phyloP scores from a whole-genome alignment of 2,113 vertebrate species.

The Cathartes aura region DNA sequence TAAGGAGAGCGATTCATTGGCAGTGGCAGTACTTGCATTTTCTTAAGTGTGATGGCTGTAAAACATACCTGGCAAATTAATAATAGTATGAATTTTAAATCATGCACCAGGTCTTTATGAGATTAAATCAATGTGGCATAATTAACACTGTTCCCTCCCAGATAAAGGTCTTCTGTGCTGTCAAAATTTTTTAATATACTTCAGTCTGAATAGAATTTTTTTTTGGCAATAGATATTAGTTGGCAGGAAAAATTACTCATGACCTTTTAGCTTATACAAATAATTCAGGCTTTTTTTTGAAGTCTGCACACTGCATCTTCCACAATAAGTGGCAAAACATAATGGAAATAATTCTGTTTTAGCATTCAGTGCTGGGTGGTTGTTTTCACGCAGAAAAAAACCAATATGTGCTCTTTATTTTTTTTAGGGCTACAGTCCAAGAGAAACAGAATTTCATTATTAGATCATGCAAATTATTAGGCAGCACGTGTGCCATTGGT shows the following conservation, averaged over 20 bases:
- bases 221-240: neutral
- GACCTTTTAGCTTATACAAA: conserved; percentile 25
- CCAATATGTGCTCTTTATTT: neutral
- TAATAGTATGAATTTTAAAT: conserved; percentile 10
- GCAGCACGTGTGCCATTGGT: neutral
- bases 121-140: conserved; percentile 38
- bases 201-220: neutral
- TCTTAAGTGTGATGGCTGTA: neutral
- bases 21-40: neutral
- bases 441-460: neutral
- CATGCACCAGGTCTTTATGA: neutral
- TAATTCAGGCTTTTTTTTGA: neutral
- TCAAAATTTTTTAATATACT: conserved; percentile 22
- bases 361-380: neutral
- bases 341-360: neutral
- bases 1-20: neutral
- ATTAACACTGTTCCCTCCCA: conserved; percentile 22
- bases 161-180: conserved; percentile 4
- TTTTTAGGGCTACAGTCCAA: neutral
- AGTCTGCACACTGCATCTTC: neutral
- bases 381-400: neutral
- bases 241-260: conserved; percentile 2
- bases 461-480: neutral
- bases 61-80: conserved; percentile 12
- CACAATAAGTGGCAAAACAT: neutral